phyloP scores from a whole-genome alignment of 2,113 vertebrate species.

The Onychostoma macrolepis region DNA sequence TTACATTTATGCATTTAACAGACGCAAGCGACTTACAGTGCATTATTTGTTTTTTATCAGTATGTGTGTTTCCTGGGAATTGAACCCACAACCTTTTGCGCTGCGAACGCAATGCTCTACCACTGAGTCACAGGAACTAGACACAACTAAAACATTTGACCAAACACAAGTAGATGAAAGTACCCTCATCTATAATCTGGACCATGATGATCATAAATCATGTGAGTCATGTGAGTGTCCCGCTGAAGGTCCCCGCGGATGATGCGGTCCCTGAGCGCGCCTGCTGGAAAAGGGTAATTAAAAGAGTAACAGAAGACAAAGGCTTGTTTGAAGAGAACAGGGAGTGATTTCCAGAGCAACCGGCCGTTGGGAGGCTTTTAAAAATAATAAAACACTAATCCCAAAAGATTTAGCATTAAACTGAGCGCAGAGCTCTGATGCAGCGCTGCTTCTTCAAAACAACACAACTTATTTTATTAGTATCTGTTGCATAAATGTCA shows the following conservation, averaged over 20 bases:
- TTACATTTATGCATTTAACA: too few relatives aligned
- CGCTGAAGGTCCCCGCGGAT: conserved; percentile 39
- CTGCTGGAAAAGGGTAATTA: conserved; percentile 74
- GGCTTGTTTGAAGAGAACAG: conserved; percentile 57
- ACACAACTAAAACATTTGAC: neutral
- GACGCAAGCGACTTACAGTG: too few relatives aligned
- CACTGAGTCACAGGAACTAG: too few relatives aligned
- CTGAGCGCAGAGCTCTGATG: neutral
- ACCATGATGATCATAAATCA: neutral
- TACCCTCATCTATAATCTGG: too few relatives aligned
- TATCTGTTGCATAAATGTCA: neutral
- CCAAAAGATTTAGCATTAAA: conserved; percentile 12
- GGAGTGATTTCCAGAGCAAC: conserved; percentile 64
- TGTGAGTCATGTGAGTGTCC: neutral
- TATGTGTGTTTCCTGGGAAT: too few relatives aligned
- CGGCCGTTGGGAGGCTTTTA: conserved; percentile 60
- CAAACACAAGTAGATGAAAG: neutral
- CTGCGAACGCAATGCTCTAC: too few relatives aligned
- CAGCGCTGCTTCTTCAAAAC: neutral
- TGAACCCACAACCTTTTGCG: too few relatives aligned
- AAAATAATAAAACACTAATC: conserved; percentile 70
- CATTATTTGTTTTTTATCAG: too few relatives aligned
- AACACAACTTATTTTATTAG: neutral
- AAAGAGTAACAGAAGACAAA: conserved; percentile 72
- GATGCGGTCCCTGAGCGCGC: conserved; percentile 62